These are phyloP conservation scores for Julus scandinavius DNA, from an alignment of 2,888 invertebrate species.

Conservation along the genomic window DNA sequence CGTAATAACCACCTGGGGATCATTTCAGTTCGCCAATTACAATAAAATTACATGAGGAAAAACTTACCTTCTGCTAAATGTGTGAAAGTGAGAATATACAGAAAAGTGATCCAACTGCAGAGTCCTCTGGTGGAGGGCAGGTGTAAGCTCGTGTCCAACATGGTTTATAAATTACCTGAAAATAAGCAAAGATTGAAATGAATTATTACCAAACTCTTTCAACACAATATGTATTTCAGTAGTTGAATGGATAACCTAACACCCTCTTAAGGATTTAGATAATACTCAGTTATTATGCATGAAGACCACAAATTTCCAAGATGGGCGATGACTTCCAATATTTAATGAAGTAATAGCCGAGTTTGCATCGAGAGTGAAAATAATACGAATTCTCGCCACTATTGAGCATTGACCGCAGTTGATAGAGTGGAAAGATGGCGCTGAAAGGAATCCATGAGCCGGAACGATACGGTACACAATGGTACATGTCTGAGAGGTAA, in stretches of 20 bases:
- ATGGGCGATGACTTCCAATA: background rate
- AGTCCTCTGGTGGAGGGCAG: background rate
- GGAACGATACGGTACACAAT: slow-evolving; percentile 31
- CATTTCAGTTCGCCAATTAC: too few species aligned
- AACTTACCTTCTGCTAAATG: background rate
- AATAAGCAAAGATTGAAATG: background rate
- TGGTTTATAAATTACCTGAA: background rate
- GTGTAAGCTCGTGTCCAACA: background rate
- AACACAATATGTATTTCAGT: too few species aligned
- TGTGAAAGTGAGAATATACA: background rate
- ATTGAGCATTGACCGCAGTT: background rate
- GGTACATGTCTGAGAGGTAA: background rate
- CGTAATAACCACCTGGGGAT: too few species aligned
- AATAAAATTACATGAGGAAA: too few species aligned
- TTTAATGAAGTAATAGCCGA: background rate
- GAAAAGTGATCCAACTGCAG: background rate
- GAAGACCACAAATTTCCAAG: too few species aligned
- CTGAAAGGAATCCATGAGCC: slow-evolving; percentile 26
- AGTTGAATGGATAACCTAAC: too few species aligned
- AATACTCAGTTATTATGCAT: too few species aligned
- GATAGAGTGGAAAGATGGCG: slow-evolving; percentile 23
- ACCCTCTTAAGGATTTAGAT: too few species aligned
- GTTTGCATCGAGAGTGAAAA: background rate
- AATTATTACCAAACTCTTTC: too few species aligned
- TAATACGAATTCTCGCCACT: background rate